Evolutionary conservation across 2,888 invertebrate species (phyloP).

Genomic region (Heteromurus nitidus): DNA sequence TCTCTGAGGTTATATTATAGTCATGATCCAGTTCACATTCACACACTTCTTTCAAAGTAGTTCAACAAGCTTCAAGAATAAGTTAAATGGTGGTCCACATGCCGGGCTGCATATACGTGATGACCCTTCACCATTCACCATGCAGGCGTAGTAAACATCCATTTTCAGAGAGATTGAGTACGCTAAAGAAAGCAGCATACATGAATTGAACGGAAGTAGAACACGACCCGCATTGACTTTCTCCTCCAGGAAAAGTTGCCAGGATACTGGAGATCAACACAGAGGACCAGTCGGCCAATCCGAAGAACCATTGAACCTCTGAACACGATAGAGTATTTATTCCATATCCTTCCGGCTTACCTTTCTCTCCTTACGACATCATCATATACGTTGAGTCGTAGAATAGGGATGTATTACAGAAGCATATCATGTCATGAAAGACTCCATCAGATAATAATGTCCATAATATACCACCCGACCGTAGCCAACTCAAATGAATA

Average conservation of each 20-base stretch:
- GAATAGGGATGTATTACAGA: too few relatives aligned
- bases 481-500: too few relatives aligned
- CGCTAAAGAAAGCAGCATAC: too few relatives aligned
- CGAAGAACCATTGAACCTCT: too few relatives aligned
- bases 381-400: too few relatives aligned
- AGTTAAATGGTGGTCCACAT: not conserved
- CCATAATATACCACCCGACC: not conserved
- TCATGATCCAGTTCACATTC: too few relatives aligned
- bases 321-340: not conserved
- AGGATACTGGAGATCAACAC: conserved; percentile 46
- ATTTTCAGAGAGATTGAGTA: conserved; percentile 10
- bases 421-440: not conserved
- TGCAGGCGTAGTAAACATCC: not conserved
- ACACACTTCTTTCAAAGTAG: too few relatives aligned
- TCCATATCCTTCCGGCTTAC: not conserved
- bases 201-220: too few relatives aligned
- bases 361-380: not conserved
- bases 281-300: conserved; percentile 6
- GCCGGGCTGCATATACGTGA: not conserved
- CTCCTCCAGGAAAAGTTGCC: conserved; percentile 29
- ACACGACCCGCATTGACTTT: not conserved
- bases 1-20: too few relatives aligned
- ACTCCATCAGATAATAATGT: not conserved
- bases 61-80: too few relatives aligned
- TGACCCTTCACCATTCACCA: not conserved